These are phyloP conservation scores for Labia minor DNA, from an alignment of 2,888 invertebrate genomes.

Conservation along the genomic window DNA sequence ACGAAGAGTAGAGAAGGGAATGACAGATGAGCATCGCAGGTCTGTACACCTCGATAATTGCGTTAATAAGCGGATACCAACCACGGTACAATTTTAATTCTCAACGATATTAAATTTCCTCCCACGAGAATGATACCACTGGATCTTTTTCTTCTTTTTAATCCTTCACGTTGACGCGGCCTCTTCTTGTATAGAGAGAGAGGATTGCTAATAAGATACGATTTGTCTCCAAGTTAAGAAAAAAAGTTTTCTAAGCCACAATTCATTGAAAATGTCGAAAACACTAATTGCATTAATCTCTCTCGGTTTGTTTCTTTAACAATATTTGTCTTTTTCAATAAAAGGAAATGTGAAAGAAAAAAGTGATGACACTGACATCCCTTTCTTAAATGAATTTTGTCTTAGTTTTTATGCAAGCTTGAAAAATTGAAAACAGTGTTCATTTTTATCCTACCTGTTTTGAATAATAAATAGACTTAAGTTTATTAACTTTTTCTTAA, in stretches of 20 bases:
- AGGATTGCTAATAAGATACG: too few species aligned
- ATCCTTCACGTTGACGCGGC: too few species aligned
- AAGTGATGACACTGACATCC: background rate
- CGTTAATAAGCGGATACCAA: constrained; percentile 7
- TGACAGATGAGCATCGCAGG: background rate
- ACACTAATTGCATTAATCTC: constrained; percentile 8
- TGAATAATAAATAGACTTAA: background rate
- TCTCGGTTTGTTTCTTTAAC: background rate
- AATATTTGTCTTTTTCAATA: background rate
- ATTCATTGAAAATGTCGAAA: background rate
- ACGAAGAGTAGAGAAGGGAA: background rate
- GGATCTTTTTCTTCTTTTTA: background rate
- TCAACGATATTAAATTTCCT: constrained; percentile 2
- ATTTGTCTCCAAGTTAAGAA: background rate
- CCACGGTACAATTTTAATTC: constrained; percentile 13
- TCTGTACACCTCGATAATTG: background rate
- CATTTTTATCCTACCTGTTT: background rate
- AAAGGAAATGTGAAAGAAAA: background rate
- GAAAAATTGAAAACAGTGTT: background rate
- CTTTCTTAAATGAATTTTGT: background rate
- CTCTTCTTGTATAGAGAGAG: too few species aligned
- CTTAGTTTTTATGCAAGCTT: background rate
- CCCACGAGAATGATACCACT: background rate
- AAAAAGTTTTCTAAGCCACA: background rate
- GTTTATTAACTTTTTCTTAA: background rate